phyloP scores from a whole-genome alignment of 2,888 invertebrate genomes.

The Sipha maydis region DNA sequence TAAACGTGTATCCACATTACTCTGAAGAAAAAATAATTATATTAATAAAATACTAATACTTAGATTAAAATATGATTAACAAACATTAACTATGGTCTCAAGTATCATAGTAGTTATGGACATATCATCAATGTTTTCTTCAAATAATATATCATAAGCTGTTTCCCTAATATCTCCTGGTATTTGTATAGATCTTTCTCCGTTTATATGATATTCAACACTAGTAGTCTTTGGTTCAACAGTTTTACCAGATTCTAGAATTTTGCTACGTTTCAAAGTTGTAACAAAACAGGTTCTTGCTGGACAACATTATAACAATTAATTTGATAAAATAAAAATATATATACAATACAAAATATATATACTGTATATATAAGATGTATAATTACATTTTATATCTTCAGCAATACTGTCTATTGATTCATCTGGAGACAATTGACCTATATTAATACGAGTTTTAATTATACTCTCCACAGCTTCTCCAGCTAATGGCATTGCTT shows the following conservation, averaged over 20 bases:
- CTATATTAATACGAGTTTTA: conserved; percentile 30
- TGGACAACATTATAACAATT: conserved; percentile 66
- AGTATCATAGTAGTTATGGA: conserved; percentile 87
- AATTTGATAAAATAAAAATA: background rate
- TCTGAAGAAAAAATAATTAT: conserved; percentile 69
- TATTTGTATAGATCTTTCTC: conserved; percentile 73
- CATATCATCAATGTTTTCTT: conserved; percentile 82
- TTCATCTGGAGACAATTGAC: conserved; percentile 18
- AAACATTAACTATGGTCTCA: conserved; percentile 79
- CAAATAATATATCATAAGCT: conserved; percentile 86
- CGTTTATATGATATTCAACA: conserved; percentile 76
- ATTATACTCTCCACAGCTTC: conserved; percentile 74
- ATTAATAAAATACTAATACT: background rate
- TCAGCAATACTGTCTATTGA: conserved; percentile 68
- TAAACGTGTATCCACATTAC: conserved; percentile 84
- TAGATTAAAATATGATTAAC: conserved; percentile 45
- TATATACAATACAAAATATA: too few relatives aligned
- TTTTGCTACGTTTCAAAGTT: conserved; percentile 75
- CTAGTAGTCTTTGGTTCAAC: conserved; percentile 70
- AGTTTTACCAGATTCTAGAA: conserved; percentile 69
- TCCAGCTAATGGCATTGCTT: conserved; percentile 82
- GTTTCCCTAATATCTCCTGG: conserved; percentile 81
- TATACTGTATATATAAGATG: background rate
- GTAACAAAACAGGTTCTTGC: conserved; percentile 91
- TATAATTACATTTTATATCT: conserved; percentile 69